Conservation (phyloP, 2,797 vertebrate species). For the Alca torda region DNA sequence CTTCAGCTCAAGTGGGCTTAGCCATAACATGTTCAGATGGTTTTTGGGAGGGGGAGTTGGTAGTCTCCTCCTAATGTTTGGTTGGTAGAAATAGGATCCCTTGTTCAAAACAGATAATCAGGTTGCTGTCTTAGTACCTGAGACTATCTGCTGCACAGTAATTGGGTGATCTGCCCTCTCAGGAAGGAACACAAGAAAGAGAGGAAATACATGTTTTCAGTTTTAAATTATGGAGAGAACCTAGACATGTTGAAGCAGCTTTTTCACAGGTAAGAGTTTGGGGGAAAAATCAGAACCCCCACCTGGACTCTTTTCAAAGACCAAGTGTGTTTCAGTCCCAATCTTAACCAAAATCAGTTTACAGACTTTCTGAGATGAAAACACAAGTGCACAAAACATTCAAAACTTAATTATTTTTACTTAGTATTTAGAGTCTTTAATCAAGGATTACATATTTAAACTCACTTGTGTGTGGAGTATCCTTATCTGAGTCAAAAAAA, state of each 20-base stretch:
- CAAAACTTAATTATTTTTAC: background rate
- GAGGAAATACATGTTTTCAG: background rate
- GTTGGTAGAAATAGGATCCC: background rate
- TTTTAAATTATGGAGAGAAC: background rate
- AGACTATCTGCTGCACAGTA: background rate
- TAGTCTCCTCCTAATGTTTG: background rate
- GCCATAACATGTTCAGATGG: background rate
- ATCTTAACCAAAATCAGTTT: background rate
- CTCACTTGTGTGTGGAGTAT: background rate
- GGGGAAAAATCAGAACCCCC: fast-evolving
- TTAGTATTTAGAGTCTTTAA: background rate
- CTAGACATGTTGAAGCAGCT: background rate
- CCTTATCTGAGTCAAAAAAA: slow-evolving; percentile 22
- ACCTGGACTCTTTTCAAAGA: background rate
- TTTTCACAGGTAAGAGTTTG: background rate
- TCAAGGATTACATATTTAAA: background rate
- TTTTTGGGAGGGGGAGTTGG: background rate
- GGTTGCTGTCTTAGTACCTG: background rate
- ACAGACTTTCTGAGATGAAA: background rate
- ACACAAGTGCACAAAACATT: background rate
- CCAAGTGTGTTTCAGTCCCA: background rate
- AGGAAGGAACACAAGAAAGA: background rate
- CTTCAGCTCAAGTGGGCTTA: background rate
- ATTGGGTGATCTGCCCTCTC: background rate
- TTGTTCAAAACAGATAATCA: background rate